Conservation (phyloP, 2,113 vertebrate species). For the zebrafish (Danio rerio) region DNA sequence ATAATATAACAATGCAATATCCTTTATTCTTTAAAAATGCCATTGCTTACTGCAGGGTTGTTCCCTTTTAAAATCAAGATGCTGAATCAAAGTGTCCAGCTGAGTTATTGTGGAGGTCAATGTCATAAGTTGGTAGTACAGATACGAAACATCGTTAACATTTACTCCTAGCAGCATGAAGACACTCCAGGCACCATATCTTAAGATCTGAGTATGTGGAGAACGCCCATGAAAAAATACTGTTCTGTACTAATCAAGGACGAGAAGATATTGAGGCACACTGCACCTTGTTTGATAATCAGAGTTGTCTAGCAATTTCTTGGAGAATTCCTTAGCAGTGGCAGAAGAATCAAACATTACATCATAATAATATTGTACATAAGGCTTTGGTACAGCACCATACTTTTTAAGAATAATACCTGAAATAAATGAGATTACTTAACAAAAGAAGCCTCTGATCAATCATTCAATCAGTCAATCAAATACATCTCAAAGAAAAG, state of each 20-base stretch:
- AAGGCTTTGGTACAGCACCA: conserved; percentile 85
- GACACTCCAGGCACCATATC: conserved; percentile 61
- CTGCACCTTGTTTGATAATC: conserved; percentile 45
- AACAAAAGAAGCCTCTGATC: conserved; percentile 59
- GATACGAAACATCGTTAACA: conserved; percentile 52
- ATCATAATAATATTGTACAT: conserved; percentile 77
- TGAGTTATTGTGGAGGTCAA: conserved; percentile 43
- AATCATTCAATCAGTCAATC: conserved; percentile 30
- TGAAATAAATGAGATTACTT: conserved; percentile 70
- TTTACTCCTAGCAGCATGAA: conserved; percentile 61
- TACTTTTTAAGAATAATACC: conserved; percentile 76
- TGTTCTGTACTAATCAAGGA: conserved; percentile 44
- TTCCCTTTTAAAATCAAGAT: conserved; percentile 40
- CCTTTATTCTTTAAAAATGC: conserved; percentile 17
- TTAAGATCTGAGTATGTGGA: conserved; percentile 51
- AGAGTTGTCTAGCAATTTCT: conserved; percentile 59
- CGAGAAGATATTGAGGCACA: conserved; percentile 49
- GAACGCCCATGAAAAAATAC: conserved; percentile 42
- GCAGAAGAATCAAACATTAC: conserved; percentile 74
- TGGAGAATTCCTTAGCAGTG: conserved; percentile 74
- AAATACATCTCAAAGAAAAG: conserved; percentile 33
- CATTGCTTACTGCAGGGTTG: conserved; percentile 22
- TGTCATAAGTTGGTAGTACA: conserved; percentile 46
- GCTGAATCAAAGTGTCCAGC: conserved; percentile 40
- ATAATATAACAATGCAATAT: neutral